Evolutionary conservation across 2,888 invertebrate genomes (phyloP).

Genomic region (Orthosia cruda): DNA sequence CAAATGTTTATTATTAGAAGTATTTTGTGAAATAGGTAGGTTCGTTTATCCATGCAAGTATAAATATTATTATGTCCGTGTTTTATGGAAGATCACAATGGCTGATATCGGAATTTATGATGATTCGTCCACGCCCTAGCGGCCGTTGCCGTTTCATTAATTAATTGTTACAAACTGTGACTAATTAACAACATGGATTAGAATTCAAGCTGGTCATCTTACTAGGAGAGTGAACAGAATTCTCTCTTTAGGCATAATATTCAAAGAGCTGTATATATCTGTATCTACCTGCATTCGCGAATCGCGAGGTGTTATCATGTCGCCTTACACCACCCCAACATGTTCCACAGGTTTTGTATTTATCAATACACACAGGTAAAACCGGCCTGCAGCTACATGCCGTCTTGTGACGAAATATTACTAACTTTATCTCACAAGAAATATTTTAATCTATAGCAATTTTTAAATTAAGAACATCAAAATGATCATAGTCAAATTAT

Average conservation of each 20-base stretch:
- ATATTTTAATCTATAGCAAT: neutral
- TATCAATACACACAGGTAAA: slow-evolving; percentile 54
- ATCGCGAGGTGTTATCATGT: slow-evolving; percentile 53
- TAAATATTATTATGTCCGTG: neutral
- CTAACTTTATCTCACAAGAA: slow-evolving; percentile 24
- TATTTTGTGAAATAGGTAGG: slow-evolving; percentile 1
- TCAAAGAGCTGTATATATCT: neutral
- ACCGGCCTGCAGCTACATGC: slow-evolving; percentile 51
- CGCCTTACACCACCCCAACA: slow-evolving; percentile 50
- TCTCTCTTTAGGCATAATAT: slow-evolving; percentile 1
- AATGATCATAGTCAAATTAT: slow-evolving; percentile 19
- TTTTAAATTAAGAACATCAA: slow-evolving; percentile 14
- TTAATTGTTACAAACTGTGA: slow-evolving; percentile 27
- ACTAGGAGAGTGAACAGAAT: neutral
- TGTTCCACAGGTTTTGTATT: slow-evolving; percentile 63
- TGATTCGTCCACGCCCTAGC: slow-evolving; percentile 18
- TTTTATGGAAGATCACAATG: slow-evolving; percentile 12
- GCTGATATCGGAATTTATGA: slow-evolving; percentile 18
- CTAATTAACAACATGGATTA: slow-evolving; percentile 8
- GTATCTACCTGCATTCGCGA: slow-evolving; percentile 18
- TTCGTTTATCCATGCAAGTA: neutral
- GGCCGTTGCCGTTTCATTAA: slow-evolving; percentile 1
- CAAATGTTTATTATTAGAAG: neutral
- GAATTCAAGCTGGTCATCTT: neutral
- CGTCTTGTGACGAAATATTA: slow-evolving; percentile 56